Evolutionary conservation across 2,113 vertebrate species (phyloP), one percentile per base, ranked within the genome.

Genomic region (Ctenomys sociabilis): DNA sequence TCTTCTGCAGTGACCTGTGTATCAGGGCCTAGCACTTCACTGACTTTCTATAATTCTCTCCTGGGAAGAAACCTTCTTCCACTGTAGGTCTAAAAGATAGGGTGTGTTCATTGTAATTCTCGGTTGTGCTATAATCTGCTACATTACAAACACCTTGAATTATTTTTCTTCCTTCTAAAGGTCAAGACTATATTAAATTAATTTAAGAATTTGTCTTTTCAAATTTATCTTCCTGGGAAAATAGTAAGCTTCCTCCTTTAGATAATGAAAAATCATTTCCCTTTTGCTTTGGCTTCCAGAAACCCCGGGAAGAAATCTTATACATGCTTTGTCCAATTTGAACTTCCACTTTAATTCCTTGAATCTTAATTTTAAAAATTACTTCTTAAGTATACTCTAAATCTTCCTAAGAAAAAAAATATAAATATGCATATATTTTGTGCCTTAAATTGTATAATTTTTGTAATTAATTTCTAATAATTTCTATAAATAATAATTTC

Each of bases 361-460:
- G 61, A 85, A 86, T 90, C 9, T 90, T 94, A 77, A 37, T 83
- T 90, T 83, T 63, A 81, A 90, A 78, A 94, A 81, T 54, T 54
- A n/a, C 13, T 64, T 82, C 72, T 88, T 63, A 40, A 86, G 85
- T 40, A 57, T 3, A 88, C 49, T 88, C 40, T 28, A 12, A 80
- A 83, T 24, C n/a, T 88, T 96, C 85, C 85, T 81, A 59, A 52
- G 64, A 90, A 61, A 88, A 88, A 82, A 5, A 37, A 77, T 81
- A 77, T 85, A 77, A 66, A 81, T 40, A 70, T 63, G 35, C 24
- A 77, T 45, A 52, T 43, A 59, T 61, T 70, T 91, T 32, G n/a
- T 81, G 14, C n/a, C 26, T 57, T 2, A 17, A 28, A 77, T 93
- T 54, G 85, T 85, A 26, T 72, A 68, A 82, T 54, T 45, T 87